Base-by-base conservation (phyloP, 92 coral and sea anemone genomes). In the Heliopora coerulea region DNA sequence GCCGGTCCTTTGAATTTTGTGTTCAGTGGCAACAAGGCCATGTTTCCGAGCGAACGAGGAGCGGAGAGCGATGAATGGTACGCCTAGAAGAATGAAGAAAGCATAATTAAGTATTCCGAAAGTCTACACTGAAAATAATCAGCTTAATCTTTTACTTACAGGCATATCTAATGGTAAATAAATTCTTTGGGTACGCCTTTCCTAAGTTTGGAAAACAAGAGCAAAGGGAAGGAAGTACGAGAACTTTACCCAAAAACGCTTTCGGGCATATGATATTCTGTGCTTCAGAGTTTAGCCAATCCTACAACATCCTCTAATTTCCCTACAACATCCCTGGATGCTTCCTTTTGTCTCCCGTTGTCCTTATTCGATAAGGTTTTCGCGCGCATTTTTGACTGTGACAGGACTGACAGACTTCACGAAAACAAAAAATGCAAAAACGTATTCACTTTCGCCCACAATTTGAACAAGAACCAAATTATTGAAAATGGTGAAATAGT, bases 21-120 rank as follows among this genome's bases (percentile, higher is more conserved):
- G 74, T 95, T 95, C 66, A 95, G 73, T 52, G 99, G 99, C 34
- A 95, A 80, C 70, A 90, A 88, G 84, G 99, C 99, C 99, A 95
- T 95, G 61, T 88, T 95, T 89, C 99, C 88, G 21, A 95, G 49
- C 25, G 99, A 83, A 39, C 49, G 77, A 3, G 93, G 91, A 49
- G 95, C 93, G 49, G 84, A 63, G 28, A 95, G 84, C 42, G 91
- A 70, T 41, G 99, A 95, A 78, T 95, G 99, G 78, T 95, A 95
- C 30, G 99, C 99, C 99, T 95, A 68, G 11, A 79, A 62, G 64
- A 14, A 23, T 8, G 24, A 78, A 35, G 62, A 58, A 24, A 35
- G 39, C 69, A 62, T 33, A 25, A 25, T 42, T 62, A 14, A 65
- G 39, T 19, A 5, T 3, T 25, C 33, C 20, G 39, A 1, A 70